A percentile compares a stretch with the other conserved stretches of the same genome.
These are phyloP conservation scores for Suricata suricatta DNA, from an alignment of 2,113 vertebrate genomes.

Conservation along the genomic window DNA sequence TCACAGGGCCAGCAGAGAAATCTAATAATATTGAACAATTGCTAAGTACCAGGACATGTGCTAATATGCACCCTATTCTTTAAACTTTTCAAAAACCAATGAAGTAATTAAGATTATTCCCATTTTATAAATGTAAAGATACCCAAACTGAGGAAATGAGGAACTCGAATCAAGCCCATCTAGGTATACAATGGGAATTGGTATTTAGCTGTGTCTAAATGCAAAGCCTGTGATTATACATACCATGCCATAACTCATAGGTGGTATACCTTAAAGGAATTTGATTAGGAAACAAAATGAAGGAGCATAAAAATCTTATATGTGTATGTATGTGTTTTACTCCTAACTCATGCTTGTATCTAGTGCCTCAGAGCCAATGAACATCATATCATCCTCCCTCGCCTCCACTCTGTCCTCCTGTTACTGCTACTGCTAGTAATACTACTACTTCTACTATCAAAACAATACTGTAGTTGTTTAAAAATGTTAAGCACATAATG, in stretches of 20 bases:
- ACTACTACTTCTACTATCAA: not conserved
- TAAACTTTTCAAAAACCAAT: not conserved
- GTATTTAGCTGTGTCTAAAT: not conserved
- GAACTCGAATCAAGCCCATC: not conserved
- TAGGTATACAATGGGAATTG: not conserved
- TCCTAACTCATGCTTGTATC: not conserved
- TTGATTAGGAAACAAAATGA: not conserved
- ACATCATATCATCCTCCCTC: not conserved
- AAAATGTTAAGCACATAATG: not conserved
- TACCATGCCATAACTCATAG: not conserved
- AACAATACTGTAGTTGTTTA: not conserved
- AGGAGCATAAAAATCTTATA: not conserved
- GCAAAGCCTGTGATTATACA: not conserved
- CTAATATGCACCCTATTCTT: not conserved
- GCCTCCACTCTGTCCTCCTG: not conserved
- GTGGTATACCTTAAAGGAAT: not conserved
- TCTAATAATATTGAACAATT: not conserved
- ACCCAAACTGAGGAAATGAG: rapidly evolving
- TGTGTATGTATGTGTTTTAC: not conserved
- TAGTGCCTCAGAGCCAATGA: not conserved
- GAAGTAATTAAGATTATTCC: not conserved
- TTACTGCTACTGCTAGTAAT: not conserved
- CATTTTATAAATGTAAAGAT: not conserved
- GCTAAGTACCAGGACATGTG: not conserved
- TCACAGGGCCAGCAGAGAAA: not conserved